A percentile compares a stretch with the other conserved stretches of the same genome.
phyloP scores from a whole-genome alignment of 2,113 vertebrate species.

The Gavia stellata region DNA sequence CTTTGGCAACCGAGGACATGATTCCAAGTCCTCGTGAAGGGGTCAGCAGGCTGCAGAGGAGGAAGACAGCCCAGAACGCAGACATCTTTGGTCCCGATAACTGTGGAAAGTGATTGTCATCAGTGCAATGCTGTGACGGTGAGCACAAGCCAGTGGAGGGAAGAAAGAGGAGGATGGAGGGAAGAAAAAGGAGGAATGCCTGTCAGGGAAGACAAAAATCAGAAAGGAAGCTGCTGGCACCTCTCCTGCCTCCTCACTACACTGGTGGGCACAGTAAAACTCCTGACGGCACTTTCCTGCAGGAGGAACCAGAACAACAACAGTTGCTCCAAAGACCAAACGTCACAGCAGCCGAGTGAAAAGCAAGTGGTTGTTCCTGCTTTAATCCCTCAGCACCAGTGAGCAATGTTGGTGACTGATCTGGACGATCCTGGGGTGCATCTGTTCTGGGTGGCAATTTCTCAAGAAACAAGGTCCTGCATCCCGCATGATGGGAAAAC shows the following conservation, averaged over 20 bases:
- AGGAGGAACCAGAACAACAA: not conserved
- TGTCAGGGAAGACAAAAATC: not conserved
- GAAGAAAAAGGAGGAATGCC: not conserved
- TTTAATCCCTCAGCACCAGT: not conserved
- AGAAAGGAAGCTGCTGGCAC: not conserved
- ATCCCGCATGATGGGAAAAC: fast-evolving
- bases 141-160: not conserved
- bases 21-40: slow-evolving; percentile 11
- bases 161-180: not conserved
- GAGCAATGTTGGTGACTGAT: not conserved
- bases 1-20: fast-evolving
- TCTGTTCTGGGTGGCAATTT: not conserved
- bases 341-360: not conserved
- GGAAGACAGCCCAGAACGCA: not conserved
- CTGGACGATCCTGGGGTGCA: fast-evolving
- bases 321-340: not conserved
- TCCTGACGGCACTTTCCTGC: not conserved
- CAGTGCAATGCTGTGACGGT: not conserved
- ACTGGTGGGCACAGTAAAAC: not conserved
- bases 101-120: not conserved
- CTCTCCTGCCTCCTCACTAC: not conserved
- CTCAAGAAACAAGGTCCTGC: not conserved
- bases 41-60: slow-evolving; percentile 51
- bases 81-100: not conserved
- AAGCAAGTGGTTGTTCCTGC: not conserved